Evolutionary conservation across 2,113 vertebrate genomes (phyloP).

Genomic region (Herpetotheres cachinnans): DNA sequence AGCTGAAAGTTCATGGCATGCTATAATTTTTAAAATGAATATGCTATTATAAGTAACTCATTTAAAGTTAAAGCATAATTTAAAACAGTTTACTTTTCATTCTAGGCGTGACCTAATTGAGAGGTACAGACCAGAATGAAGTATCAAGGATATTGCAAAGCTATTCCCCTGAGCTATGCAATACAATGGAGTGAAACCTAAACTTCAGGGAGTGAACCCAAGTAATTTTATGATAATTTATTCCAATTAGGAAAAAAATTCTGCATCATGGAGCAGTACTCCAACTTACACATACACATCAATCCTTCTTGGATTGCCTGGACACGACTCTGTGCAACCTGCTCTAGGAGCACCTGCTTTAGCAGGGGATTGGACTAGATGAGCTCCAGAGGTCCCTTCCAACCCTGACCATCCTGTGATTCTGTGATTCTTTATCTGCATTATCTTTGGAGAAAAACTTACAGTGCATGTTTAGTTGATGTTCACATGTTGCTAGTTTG

Average conservation of each 20-base stretch:
- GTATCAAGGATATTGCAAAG: neutral
- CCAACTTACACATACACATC: neutral
- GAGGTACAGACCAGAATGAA: neutral
- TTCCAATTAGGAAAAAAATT: neutral
- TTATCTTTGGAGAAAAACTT: neutral
- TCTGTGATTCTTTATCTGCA: neutral
- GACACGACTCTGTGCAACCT: too few species aligned
- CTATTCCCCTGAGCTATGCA: neutral
- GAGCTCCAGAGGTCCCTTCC: too few species aligned
- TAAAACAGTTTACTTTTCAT: neutral
- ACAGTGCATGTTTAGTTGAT: neutral
- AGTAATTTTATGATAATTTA: neutral
- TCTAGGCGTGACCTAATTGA: neutral
- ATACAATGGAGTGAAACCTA: neutral
- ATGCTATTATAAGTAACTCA: neutral
- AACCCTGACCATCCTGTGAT: too few species aligned
- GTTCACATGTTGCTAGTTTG: neutral
- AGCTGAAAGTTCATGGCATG: neutral
- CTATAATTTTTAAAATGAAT: neutral
- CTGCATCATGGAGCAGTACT: neutral
- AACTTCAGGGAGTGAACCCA: neutral
- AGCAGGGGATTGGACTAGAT: too few species aligned
- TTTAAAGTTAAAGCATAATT: conserved; percentile 2
- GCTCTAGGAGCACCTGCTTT: too few species aligned
- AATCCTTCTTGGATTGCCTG: neutral